Evolutionary conservation across 2,113 vertebrate genomes (phyloP).

Genomic region (Neolamprologus kungweensis): DNA sequence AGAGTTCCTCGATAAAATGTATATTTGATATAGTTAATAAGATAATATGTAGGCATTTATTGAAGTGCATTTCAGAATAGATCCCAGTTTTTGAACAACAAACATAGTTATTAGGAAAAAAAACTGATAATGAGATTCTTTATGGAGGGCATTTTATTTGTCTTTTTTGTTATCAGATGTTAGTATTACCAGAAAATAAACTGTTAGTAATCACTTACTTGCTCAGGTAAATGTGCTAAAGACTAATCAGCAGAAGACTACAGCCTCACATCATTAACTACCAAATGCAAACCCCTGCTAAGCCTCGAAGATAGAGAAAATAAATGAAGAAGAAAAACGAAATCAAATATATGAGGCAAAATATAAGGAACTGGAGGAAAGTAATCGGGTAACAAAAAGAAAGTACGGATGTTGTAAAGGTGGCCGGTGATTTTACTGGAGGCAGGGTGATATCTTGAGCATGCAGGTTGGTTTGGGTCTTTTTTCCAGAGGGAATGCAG

Average conservation of each 20-base stretch:
- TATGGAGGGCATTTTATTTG: background rate
- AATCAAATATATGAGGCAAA: background rate
- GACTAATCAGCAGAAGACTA: background rate
- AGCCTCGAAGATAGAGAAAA: background rate
- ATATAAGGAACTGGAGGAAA: background rate
- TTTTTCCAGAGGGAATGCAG: background rate
- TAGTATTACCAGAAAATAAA: background rate
- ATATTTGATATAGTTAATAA: background rate
- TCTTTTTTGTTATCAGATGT: background rate
- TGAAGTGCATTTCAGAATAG: background rate
- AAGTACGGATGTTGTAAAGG: background rate
- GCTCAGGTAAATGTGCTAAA: background rate
- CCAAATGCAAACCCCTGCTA: background rate
- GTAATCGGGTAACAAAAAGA: background rate
- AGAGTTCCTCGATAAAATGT: background rate
- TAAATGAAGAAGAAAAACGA: background rate
- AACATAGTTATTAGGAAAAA: background rate
- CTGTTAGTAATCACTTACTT: background rate
- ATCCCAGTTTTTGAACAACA: background rate
- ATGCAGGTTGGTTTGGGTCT: background rate
- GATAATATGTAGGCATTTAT: background rate
- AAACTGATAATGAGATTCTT: background rate
- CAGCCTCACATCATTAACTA: background rate
- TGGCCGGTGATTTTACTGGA: background rate
- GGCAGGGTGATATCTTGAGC: background rate